Evolutionary conservation across 2,888 invertebrate genomes (phyloP).

Genomic region (Cyclophora albipunctata): DNA sequence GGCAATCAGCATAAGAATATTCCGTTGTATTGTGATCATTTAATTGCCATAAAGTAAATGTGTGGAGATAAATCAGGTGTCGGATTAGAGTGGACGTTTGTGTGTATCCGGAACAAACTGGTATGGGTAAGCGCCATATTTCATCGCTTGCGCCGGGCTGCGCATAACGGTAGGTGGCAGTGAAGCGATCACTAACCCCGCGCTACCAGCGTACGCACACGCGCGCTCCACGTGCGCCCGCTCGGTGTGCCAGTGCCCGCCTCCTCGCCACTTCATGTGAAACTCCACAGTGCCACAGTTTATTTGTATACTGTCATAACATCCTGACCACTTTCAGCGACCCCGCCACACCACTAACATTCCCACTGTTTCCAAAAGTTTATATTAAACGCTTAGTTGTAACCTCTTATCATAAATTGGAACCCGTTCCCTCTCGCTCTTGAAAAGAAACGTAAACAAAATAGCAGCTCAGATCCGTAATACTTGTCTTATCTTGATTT

Average conservation of each 20-base stretch:
- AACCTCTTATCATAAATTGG: not conserved
- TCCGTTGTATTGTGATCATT: too few relatives aligned
- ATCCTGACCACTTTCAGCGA: conserved; percentile 26
- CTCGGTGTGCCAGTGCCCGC: conserved; percentile 1
- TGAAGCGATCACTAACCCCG: conserved; percentile 44
- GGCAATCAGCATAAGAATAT: too few relatives aligned
- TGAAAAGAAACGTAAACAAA: conserved; percentile 15
- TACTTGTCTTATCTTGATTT: conserved; percentile 12
- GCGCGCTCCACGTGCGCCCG: conserved; percentile 19
- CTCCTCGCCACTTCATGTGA: conserved; percentile 22
- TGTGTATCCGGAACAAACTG: conserved; percentile 14
- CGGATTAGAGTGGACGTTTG: conserved; percentile 14
- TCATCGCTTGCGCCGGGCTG: conserved; percentile 25
- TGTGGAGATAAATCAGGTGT: conserved; percentile 15
- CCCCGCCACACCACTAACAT: conserved; percentile 1
- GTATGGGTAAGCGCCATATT: conserved; percentile 20
- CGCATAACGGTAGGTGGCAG: conserved; percentile 36
- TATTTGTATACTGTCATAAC: conserved; percentile 31
- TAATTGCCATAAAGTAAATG: too few relatives aligned
- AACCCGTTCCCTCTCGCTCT: conserved; percentile 8
- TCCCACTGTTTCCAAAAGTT: conserved; percentile 6
- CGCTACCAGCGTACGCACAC: conserved; percentile 25
- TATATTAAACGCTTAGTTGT: conserved; percentile 11
- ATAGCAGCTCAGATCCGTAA: conserved; percentile 6
- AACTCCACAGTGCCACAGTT: conserved; percentile 16